Base-by-base conservation (phyloP, 1,140 invertebrate species). In the Ostrea denselamellosa region DNA sequence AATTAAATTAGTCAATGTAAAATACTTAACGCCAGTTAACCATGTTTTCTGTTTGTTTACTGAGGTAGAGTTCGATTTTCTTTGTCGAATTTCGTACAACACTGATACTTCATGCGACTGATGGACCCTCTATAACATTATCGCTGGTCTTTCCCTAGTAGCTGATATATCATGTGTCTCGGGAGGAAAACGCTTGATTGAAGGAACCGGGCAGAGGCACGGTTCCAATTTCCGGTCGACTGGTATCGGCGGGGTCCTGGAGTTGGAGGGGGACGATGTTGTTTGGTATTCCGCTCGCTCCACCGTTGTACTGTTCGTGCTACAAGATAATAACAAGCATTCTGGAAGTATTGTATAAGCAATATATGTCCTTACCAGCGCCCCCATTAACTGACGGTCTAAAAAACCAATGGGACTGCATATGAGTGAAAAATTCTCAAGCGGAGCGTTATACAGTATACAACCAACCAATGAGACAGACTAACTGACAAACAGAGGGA, bases 71-170 rank as follows among this genome's bases (percentile, higher is more conserved):
- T 53, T 53, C 53, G 53, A 53, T 53, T 10, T 53, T 53, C 10
- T 53, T 53, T 53, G 10, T 53, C 10, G 7, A 5, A 53, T 53
- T 53, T 53, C 53, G 53, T 8, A 53, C 7, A 53, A 8, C 17
- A n/a, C n/a, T n/a, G n/a, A n/a, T n/a, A n/a, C n/a, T n/a, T n/a
- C n/a, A n/a, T n/a, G n/a, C n/a, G n/a, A n/a, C n/a, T n/a, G n/a
- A 28, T 28, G 7, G 7, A 77, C 12, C 1, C 22, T 83, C 22
- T 14, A 51, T 7, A 3, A 44, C 14, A 10, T 51, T 71, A 86
- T 65, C 85, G 28, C 85, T 86, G 22, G 85, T 86, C 58, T 86
- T 86, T n/a, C 85, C 85, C 85, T 65, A 86, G 7, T 65, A 62
- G 34, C 85, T 86, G 44, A 86, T 86, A 19, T 52, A 86, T 44